Conservation (phyloP, 2,113 vertebrate species). For the Gymnarchus niloticus region DNA sequence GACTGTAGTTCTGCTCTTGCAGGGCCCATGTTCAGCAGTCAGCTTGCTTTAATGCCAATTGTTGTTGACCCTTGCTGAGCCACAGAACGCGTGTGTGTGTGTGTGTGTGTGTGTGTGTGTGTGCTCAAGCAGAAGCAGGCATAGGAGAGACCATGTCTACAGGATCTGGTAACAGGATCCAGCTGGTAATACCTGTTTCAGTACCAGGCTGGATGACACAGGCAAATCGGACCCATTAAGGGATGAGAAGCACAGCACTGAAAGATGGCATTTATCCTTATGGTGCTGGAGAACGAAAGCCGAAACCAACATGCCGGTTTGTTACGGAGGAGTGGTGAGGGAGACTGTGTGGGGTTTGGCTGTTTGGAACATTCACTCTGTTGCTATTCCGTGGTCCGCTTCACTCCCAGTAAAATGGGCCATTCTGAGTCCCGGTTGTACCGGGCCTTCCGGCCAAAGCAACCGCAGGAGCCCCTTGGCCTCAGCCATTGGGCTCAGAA, state of each 20-base stretch:
- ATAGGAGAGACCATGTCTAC: neutral
- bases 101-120: too few species aligned
- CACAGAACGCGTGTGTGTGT: too few species aligned
- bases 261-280: neutral
- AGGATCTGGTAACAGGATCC: neutral
- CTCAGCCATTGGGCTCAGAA: neutral
- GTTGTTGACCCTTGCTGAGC: neutral
- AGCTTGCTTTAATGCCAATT: neutral
- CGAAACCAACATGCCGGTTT: neutral
- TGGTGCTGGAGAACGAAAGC: neutral
- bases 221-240: neutral
- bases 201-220: neutral
- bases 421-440: constrained; percentile 14
- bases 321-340: neutral
- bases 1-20: neutral
- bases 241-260: constrained; percentile 25
- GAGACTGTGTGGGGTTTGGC: neutral
- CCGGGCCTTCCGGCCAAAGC: neutral
- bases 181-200: neutral
- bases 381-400: constrained; percentile 3
- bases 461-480: neutral
- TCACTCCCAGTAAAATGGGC: constrained; percentile 23
- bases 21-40: neutral
- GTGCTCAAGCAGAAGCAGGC: neutral
- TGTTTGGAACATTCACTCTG: neutral